Evolutionary conservation across 2,113 vertebrate species (phyloP).

Genomic region (Thunnus thynnus): DNA sequence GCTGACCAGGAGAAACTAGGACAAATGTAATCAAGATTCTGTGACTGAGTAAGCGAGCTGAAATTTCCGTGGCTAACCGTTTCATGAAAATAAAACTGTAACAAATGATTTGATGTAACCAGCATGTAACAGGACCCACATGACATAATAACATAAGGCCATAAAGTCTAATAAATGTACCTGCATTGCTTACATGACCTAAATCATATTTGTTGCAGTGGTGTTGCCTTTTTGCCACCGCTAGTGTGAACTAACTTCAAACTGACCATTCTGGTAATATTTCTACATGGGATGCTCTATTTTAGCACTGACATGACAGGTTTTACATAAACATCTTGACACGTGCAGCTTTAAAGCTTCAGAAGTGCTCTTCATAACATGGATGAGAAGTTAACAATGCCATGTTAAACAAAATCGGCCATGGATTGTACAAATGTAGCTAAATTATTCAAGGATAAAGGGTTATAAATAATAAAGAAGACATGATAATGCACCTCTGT

Average conservation of each 20-base stretch:
- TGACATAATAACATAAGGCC: no score
- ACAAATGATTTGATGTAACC: no score
- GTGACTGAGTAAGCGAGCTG: no score
- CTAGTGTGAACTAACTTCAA: not conserved
- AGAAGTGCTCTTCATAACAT: constrained; percentile 3
- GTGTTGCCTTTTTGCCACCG: not conserved
- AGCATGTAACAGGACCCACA: no score
- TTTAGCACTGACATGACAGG: not conserved
- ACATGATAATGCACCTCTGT: constrained; percentile 29
- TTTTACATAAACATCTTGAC: not conserved
- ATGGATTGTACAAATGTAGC: constrained; percentile 44
- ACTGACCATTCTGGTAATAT: not conserved
- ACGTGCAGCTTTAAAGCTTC: not conserved
- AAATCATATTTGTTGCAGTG: no score
- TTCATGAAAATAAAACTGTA: no score
- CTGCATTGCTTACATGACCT: no score
- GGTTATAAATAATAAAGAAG: constrained; percentile 59
- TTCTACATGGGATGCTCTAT: not conserved
- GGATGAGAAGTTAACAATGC: constrained; percentile 14
- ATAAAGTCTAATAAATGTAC: no score
- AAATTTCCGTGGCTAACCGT: no score
- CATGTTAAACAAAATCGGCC: constrained; percentile 42
- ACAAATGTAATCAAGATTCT: no score
- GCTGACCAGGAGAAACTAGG: no score
- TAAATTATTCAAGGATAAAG: constrained; percentile 59